These are phyloP conservation scores for Tridacna crocea DNA, from an alignment of 2,888 invertebrate species.

Conservation along the genomic window DNA sequence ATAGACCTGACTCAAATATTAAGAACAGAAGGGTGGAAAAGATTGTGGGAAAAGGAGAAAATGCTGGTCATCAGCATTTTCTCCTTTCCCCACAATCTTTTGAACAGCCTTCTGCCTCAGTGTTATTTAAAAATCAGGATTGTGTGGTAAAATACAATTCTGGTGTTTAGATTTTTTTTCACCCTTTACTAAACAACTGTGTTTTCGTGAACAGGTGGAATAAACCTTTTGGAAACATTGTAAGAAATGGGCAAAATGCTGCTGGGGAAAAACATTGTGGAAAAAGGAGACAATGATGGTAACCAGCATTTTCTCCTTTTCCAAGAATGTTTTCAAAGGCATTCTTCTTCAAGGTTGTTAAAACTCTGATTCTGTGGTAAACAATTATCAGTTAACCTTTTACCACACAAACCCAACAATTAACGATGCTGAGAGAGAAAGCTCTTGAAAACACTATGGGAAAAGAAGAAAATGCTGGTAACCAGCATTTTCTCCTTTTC, in stretches of 20 bases:
- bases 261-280: not conserved
- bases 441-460: not conserved
- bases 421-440: not conserved
- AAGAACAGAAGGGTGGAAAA: not conserved
- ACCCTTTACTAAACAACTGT: too few species aligned
- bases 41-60: not conserved
- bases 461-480: not conserved
- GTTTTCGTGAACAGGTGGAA: too few species aligned
- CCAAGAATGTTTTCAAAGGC: not conserved
- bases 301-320: slow-evolving; percentile 7
- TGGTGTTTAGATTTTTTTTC: too few species aligned
- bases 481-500: too few species aligned
- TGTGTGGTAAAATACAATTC: too few species aligned
- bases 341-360: not conserved
- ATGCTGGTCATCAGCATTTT: not conserved
- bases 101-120: too few species aligned
- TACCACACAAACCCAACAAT: not conserved
- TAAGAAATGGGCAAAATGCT: too few species aligned
- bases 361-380: not conserved
- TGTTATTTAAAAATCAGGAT: too few species aligned
- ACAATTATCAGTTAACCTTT: not conserved
- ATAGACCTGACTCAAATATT: not conserved
- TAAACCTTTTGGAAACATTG: too few species aligned
- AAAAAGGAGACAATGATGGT: not conserved
- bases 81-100: not conserved